Base-by-base conservation (phyloP, 2,797 vertebrate genomes). In the Mustela erminea region DNA sequence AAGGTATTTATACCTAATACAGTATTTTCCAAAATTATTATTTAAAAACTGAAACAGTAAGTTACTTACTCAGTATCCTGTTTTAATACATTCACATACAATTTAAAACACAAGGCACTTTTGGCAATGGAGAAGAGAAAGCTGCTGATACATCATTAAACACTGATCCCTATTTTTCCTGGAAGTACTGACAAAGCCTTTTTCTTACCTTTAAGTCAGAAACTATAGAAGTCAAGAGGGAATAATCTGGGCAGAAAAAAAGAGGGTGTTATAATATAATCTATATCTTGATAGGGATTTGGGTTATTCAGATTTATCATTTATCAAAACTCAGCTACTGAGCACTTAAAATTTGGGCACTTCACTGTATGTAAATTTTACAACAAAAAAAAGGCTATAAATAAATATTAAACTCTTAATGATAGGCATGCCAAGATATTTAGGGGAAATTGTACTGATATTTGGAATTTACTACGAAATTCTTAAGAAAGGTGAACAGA, bases 51-150 rank as follows among this genome's bases (percentile, higher is more conserved):
- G 10, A 81, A 93, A 96, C 89, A 29, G 3, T 58, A 87, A 75
- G 25, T 66, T 72, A 95, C 18, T 49, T 60, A 72, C 38, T 86
- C 66, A 82, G n/a, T n/a, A 32, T 90, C 58, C 18, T 83, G n/a
- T 80, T 96, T 90, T 93, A 82, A 97, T 94, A 90, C 21, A 96
- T 93, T 88, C 68, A 93, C 52, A 95, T 38, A 88, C 7, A 90
- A 83, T 89, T 86, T 95, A 23, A 97, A 91, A 87, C 38, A 92
- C 35, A 87, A 90, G 46, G 13, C n/a, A 86, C 29, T 95, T 90
- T 60, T 64, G 60, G 18, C 49, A 87, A 95, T 35, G 5, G 2
- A 86, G 75, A 95, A 85, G 32, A 86, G 41, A 90, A 56, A 89
- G 81, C 68, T 89, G 41, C 3, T 56, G 52, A 88, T 83, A 41